Evolutionary conservation across 2,888 invertebrate species (phyloP).

Genomic region (Dione juno): DNA sequence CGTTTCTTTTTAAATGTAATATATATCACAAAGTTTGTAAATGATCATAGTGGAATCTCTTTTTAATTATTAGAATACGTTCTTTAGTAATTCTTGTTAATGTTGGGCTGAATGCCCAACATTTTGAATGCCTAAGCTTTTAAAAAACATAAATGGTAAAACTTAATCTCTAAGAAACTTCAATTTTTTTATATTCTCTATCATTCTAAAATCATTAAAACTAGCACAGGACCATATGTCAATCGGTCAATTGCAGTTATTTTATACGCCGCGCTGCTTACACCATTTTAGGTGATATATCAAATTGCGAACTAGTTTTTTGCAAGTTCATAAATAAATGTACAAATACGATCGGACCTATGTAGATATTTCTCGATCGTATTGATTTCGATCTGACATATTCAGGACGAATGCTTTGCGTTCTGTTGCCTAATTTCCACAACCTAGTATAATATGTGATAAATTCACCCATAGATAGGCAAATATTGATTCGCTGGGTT

Average conservation of each 20-base stretch:
- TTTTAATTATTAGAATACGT: too few relatives aligned
- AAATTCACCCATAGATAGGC: too few relatives aligned
- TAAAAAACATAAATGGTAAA: too few relatives aligned
- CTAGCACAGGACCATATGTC: neutral
- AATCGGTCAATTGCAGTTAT: slow-evolving; percentile 27
- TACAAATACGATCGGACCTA: slow-evolving; percentile 6
- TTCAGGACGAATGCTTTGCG: slow-evolving; percentile 3
- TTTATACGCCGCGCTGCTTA: slow-evolving; percentile 1
- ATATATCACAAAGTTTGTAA: too few relatives aligned
- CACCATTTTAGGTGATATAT: slow-evolving; percentile 37
- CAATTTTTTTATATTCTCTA: too few relatives aligned
- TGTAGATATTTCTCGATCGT: slow-evolving; percentile 33
- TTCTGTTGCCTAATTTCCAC: slow-evolving; percentile 7
- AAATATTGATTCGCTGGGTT: neutral
- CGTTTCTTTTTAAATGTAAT: neutral
- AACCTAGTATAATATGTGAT: too few relatives aligned
- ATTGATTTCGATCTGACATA: slow-evolving; percentile 23
- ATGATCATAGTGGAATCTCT: too few relatives aligned
- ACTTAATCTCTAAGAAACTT: too few relatives aligned
- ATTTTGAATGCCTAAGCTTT: too few relatives aligned
- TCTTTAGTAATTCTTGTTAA: too few relatives aligned
- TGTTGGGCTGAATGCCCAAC: too few relatives aligned
- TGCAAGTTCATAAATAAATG: slow-evolving; percentile 27
- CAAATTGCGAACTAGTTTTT: slow-evolving; percentile 32
- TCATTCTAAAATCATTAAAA: neutral